Evolutionary conservation across 2,888 invertebrate genomes (phyloP), one percentile per base, ranked within the genome.

Genomic region (Stenoptilia bipunctidactyla): DNA sequence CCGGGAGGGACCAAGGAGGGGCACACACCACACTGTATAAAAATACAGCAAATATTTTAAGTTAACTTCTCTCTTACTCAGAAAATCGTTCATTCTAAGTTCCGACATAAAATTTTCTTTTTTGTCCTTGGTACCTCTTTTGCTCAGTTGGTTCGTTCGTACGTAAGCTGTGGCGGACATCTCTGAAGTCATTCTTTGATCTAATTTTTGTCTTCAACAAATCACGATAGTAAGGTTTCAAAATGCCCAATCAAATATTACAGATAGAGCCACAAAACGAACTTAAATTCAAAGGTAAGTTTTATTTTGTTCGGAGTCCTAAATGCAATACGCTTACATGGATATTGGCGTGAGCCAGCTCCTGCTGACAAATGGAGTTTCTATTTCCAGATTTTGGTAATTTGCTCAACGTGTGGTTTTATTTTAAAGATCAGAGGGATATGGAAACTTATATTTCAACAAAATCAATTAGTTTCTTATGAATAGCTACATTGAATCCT

Each of bases 241-340:
- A 72, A 66, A 83, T 83, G 82, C 89, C 88, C 60, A 92, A 92
- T 73, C 93, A 93, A 76, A 88, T 93, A 72, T 86, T 96, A 80
- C 86, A 87, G 71, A 93, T 96, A 88, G 93, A 94, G 66, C 96
- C 96, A 58, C 90, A 91, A 83, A 88, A 89, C 82, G 96, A 95
- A 85, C 89, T 96, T 62, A 92, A 90, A 86, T 96, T 96, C 85
- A 89, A 90, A 88, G 95, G 96, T 95, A 86, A 89, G 90, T 80
- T 48, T 51, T 55, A 45, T 46, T n/a, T n/a, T n/a, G 54, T 20
- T 53, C 58, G 42, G 51, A 52, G 38, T 52, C 47, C 43, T 49
- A 54, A 51, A 50, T 46, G 49, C 48, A n/a, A 65, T 68, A 69
- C 72, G 70, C 68, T 68, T 63, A 61, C n/a, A n/a, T n/a, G 66